These are phyloP conservation scores for Drosophila sordidapex DNA, from an alignment of 2,888 invertebrate species.

Conservation along the genomic window DNA sequence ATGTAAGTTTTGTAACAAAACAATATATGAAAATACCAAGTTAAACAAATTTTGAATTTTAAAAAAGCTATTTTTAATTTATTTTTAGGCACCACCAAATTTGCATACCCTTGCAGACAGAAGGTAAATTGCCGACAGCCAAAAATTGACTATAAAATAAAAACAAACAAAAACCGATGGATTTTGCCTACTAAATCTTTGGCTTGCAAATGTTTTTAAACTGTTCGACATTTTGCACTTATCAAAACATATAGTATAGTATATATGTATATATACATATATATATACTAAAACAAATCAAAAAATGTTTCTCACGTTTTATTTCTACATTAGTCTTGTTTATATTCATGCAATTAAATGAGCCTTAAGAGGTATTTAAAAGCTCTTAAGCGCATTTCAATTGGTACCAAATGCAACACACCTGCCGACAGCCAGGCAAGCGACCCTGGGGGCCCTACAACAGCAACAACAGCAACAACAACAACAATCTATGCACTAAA, in stretches of 20 bases:
- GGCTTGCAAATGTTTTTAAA: too few relatives aligned
- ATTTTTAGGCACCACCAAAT: too few relatives aligned
- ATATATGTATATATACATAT: neutral
- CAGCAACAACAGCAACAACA: neutral
- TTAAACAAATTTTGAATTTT: neutral
- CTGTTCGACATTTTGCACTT: neutral
- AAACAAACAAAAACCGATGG: too few relatives aligned
- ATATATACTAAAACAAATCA: neutral
- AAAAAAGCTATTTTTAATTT: too few relatives aligned
- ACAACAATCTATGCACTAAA: neutral
- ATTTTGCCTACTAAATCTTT: too few relatives aligned
- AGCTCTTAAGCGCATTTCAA: neutral
- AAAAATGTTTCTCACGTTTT: neutral
- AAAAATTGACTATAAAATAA: too few relatives aligned
- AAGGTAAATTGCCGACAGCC: too few relatives aligned
- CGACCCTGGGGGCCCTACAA: constrained; percentile 26
- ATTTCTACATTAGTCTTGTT: neutral
- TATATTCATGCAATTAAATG: neutral
- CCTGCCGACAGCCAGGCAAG: constrained; percentile 39
- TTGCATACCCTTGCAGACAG: too few relatives aligned
- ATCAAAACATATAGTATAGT: neutral
- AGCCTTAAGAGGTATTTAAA: neutral
- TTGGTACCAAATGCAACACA: constrained; percentile 35
- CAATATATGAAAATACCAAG: too few relatives aligned
- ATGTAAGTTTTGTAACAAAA: neutral